These are phyloP conservation scores for Selene dorsalis DNA, from an alignment of 2,797 vertebrate genomes.

Conservation along the genomic window DNA sequence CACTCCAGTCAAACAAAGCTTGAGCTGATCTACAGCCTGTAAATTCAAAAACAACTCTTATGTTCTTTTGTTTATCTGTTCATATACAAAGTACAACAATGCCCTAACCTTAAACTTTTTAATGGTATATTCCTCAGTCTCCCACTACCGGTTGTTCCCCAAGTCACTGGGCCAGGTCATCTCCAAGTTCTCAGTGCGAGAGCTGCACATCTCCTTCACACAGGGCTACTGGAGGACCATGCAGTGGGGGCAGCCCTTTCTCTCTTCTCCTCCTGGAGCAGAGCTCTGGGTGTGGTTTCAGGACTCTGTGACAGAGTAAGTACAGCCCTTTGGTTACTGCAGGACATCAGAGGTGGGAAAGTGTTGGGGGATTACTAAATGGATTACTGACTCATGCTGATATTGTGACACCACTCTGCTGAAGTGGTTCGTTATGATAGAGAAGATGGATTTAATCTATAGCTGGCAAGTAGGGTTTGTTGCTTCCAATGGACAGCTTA, in stretches of 20 bases:
- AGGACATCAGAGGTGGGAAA: not conserved
- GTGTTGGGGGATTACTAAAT: not conserved
- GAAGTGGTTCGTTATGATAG: not conserved
- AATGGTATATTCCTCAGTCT: constrained; percentile 81
- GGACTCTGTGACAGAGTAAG: constrained; percentile 91
- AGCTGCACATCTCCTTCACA: constrained; percentile 96
- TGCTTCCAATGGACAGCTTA: not conserved
- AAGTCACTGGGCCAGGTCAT: constrained; percentile 95
- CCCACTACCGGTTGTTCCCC: constrained; percentile 96
- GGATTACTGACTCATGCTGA: not conserved
- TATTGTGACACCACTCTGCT: not conserved
- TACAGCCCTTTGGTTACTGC: constrained; percentile 53
- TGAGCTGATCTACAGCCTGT: not conserved
- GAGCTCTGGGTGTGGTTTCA: constrained; percentile 99
- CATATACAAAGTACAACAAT: not conserved
- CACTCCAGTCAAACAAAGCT: not conserved
- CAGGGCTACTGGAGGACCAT: constrained; percentile 98
- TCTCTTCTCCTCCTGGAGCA: constrained; percentile 92
- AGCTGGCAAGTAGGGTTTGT: not conserved
- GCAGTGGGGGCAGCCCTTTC: constrained; percentile 93
- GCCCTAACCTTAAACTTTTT: not conserved
- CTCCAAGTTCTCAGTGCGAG: constrained; percentile 92
- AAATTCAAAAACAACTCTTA: not conserved
- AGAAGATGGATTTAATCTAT: not conserved
- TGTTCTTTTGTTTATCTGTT: not conserved